Base-by-base conservation (phyloP, 2,888 invertebrate species). In the Tinea trinotella region DNA sequence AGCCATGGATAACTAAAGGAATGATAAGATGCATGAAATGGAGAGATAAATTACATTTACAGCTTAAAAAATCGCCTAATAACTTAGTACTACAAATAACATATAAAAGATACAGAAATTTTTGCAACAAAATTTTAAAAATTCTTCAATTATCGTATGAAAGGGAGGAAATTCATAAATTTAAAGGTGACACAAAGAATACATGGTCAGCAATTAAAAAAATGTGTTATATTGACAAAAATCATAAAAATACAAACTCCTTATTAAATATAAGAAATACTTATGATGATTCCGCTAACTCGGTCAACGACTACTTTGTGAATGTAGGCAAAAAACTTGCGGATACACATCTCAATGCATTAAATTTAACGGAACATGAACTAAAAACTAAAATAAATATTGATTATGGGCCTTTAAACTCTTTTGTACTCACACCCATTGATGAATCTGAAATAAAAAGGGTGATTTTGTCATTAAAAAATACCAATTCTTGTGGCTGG, bases 321-420 rank as follows among this genome's bases (percentile, higher is more conserved):
- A 22, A 13, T n/a, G 20, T 50, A 22, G 50, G 50, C n/a, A 19
- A 22, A 22, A 13, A 50, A 7, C 10, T 50, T 9, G 50, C 50
- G 7, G 24, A 22, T 50, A 22, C 10, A 19, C n/a, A 9, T 3
- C 20, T 50, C 9, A 19, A 3, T 2, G 13, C 12, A 9, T n/a
- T 13, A 6, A 19, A 22, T 19, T 19, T 5, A 10, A 22, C 19
- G 2, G 50, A 20, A 50, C 12, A 22, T 3, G 7, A 10, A 22
- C 20, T 50, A 3, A 20, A 12, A 19, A n/a, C 17, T n/a, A 3
- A 19, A 7, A 22, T n/a, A 19, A 22, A 13, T 9, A 4, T 22
- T 19, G 12, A 50, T 10, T 9, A 19, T 19, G n/a, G 12, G 17
- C 52, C 52, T 6, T 9, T 24, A 10, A 34, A 22, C 15, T 52